phyloP scores from a whole-genome alignment of 2,888 invertebrate species.

The Stramonita haemastoma region DNA sequence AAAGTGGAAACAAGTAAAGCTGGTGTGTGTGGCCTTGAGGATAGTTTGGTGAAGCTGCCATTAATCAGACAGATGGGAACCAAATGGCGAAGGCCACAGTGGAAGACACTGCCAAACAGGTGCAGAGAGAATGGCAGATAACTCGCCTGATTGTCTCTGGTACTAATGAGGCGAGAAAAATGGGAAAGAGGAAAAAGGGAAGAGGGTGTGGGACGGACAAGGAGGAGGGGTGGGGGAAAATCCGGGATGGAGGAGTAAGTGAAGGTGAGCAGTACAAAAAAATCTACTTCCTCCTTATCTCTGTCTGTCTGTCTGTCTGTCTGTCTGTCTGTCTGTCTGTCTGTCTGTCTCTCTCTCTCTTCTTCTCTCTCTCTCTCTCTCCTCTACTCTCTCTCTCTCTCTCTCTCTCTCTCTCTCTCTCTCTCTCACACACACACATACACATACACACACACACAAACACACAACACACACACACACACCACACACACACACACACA shows the following conservation, averaged over 20 bases:
- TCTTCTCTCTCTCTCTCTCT: neutral
- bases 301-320: neutral
- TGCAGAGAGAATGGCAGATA: neutral
- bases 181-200: neutral
- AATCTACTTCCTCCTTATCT: neutral
- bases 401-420: neutral
- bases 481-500: neutral
- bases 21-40: too few relatives aligned
- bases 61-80: too few relatives aligned
- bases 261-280: neutral
- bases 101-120: too few relatives aligned
- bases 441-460: conserved; percentile 19
- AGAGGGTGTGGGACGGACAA: neutral
- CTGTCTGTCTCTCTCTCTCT: neutral
- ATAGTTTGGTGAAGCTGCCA: too few relatives aligned
- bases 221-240: too few relatives aligned
- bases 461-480: neutral
- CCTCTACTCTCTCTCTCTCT: neutral
- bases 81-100: too few relatives aligned
- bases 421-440: neutral
- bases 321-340: conserved; percentile 13
- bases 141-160: too few relatives aligned
- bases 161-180: neutral
- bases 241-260: too few relatives aligned
- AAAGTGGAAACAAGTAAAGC: too few relatives aligned